A percentile compares a stretch with the other conserved stretches of the same genome.
Evolutionary conservation across 2,797 vertebrate species (phyloP).

Genomic region (Vultur gryphus): DNA sequence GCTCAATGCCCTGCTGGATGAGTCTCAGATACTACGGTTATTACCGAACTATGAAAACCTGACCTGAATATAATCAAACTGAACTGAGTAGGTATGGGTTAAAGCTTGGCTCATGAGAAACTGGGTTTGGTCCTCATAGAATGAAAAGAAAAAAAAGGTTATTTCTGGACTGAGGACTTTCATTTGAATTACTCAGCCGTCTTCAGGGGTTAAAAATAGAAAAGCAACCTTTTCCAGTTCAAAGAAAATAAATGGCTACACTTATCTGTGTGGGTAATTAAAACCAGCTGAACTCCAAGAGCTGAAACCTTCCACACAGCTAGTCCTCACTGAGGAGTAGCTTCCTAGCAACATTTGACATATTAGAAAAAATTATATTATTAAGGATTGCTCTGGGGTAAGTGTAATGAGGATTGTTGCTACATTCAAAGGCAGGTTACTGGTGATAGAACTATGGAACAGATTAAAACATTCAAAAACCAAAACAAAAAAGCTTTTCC

Average conservation of each 20-base stretch:
- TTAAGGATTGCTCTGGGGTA: neutral
- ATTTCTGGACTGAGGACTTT: slow-evolving; percentile 17
- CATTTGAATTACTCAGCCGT: neutral
- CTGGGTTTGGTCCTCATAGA: neutral
- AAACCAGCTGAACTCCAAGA: slow-evolving; percentile 28
- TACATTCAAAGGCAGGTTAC: neutral
- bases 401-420: neutral
- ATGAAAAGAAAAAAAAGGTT: neutral
- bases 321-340: neutral
- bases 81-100: neutral
- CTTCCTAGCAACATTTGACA: neutral
- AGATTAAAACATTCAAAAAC: neutral
- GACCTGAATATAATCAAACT: neutral
- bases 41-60: neutral
- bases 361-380: neutral
- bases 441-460: neutral
- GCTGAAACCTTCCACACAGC: neutral
- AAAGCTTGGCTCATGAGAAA: neutral
- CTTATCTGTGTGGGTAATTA: slow-evolving; percentile 56
- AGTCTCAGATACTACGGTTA: neutral
- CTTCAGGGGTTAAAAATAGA: slow-evolving; percentile 61
- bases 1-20: neutral
- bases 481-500: neutral
- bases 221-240: slow-evolving; percentile 48
- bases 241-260: slow-evolving; percentile 53